Conservation (phyloP, 2,797 vertebrate species). For the Esox lucius region DNA sequence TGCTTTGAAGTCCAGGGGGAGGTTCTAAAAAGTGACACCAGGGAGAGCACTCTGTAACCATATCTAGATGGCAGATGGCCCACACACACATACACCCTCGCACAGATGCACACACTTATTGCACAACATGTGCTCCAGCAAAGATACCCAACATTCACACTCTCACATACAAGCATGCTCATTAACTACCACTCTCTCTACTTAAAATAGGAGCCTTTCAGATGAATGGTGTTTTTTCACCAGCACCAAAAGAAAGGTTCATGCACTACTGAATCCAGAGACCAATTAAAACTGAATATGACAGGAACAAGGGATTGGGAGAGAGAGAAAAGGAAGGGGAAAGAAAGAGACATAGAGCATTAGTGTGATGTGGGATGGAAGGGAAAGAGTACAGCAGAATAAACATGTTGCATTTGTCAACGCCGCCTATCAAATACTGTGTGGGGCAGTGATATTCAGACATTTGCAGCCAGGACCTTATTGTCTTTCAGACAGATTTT, state of each 20-base stretch:
- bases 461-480: no score
- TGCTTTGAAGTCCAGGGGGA: constrained; percentile 49
- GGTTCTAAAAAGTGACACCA: constrained; percentile 32
- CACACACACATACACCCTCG: constrained; percentile 31
- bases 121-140: constrained; percentile 62
- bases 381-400: neutral
- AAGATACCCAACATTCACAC: constrained; percentile 44
- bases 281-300: constrained; percentile 65
- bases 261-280: constrained; percentile 46
- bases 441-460: no score
- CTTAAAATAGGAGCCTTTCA: constrained; percentile 41
- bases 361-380: neutral
- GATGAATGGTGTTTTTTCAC: constrained; percentile 36
- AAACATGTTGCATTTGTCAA: neutral
- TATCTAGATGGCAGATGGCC: constrained; percentile 71
- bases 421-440: neutral
- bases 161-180: constrained; percentile 23
- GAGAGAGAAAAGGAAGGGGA: neutral
- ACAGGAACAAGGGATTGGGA: constrained; percentile 32
- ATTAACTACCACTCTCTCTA: constrained; percentile 23
- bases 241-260: constrained; percentile 35
- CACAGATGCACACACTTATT: constrained; percentile 18
- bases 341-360: constrained; percentile 13
- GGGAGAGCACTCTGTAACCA: constrained; percentile 54
- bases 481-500: no score